phyloP scores from a whole-genome alignment of 2,113 vertebrate species.

The Protobothrops mucrosquamatus region DNA sequence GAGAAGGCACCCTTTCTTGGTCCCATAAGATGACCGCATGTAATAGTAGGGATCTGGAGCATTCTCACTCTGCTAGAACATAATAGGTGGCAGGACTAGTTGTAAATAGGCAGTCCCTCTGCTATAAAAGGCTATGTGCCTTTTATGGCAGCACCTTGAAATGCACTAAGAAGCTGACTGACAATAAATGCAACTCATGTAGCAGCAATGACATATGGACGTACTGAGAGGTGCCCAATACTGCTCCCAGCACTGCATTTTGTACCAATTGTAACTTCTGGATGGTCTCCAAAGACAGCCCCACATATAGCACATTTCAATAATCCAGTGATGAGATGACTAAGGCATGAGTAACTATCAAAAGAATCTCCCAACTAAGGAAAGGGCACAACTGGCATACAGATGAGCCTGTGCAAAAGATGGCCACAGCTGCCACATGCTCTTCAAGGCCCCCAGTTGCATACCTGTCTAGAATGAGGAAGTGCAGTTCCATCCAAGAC shows the following conservation, averaged over 20 bases:
- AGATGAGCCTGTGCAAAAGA: not conserved
- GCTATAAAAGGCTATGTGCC: not conserved
- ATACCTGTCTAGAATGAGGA: not conserved
- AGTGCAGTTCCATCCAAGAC: not conserved
- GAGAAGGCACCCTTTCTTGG: not conserved
- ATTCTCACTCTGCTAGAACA: not conserved
- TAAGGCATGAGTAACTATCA: not conserved
- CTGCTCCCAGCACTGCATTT: not conserved
- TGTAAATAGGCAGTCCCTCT: not conserved
- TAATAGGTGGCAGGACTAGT: not conserved
- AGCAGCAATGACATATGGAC: not conserved
- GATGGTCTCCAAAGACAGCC: not conserved
- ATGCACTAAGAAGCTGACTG: not conserved
- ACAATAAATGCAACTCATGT: not conserved
- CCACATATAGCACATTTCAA: not conserved
- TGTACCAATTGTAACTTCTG: not conserved
- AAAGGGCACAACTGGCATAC: not conserved
- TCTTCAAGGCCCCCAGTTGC: not conserved
- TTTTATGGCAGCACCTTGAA: not conserved
- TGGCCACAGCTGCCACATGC: not conserved
- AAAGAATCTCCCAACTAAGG: not conserved
- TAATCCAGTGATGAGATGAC: not conserved
- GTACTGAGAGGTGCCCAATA: not conserved
- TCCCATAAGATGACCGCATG: not conserved
- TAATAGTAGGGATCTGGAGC: not conserved